Conservation (phyloP, 2,888 invertebrate genomes). For the Ochropleura leucogaster region DNA sequence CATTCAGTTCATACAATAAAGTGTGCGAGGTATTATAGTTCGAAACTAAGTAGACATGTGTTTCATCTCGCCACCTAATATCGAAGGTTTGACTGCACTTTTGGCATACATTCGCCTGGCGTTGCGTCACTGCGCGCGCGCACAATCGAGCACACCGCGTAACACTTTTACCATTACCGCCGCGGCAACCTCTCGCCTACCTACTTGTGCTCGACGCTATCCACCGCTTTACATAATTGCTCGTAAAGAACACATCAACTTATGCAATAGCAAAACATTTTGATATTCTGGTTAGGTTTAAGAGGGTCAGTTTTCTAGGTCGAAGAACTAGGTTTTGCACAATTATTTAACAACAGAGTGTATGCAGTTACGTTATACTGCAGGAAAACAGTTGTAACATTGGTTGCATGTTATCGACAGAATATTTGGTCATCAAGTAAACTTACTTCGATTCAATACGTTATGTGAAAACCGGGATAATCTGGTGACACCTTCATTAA, state of each 20-base stretch:
- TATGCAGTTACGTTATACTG: conserved; percentile 17
- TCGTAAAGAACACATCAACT: conserved; percentile 84
- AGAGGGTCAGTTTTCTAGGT: conserved; percentile 78
- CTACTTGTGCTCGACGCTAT: conserved; percentile 81
- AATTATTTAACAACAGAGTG: conserved; percentile 26
- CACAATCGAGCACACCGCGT: conserved; percentile 86
- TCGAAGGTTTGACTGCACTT: conserved; percentile 86
- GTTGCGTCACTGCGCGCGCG: conserved; percentile 82
- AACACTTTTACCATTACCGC: conserved; percentile 88
- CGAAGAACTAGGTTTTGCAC: conserved; percentile 55
- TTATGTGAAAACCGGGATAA: neutral
- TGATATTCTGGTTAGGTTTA: conserved; percentile 81
- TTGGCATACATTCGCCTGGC: conserved; percentile 87
- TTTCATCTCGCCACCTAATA: conserved; percentile 54
- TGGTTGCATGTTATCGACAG: neutral
- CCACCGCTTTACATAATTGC: conserved; percentile 88
- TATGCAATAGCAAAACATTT: conserved; percentile 85
- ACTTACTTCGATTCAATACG: neutral
- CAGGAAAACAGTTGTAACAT: conserved; percentile 20
- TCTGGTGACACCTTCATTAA: neutral
- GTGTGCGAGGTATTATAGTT: conserved; percentile 47
- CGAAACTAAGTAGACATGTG: conserved; percentile 39
- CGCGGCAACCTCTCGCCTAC: conserved; percentile 79
- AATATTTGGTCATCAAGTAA: neutral
- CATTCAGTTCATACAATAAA: conserved; percentile 1